Evolutionary conservation across 1,140 invertebrate species (phyloP), one percentile per base, ranked within the genome.

Genomic region (Whitmania pigra): DNA sequence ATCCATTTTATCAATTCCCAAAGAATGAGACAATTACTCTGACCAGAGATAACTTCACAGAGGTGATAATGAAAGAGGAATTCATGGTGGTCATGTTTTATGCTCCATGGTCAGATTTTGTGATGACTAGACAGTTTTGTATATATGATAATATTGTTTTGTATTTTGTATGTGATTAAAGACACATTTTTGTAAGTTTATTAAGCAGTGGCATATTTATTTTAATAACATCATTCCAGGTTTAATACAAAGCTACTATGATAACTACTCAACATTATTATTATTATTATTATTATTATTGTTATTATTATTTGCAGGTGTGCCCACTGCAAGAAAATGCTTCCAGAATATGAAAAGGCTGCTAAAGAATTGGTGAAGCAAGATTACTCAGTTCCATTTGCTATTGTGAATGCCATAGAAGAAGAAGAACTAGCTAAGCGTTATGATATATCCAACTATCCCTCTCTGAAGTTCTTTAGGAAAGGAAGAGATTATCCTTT

Each of bases 321-420:
- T 84, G 92, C 92, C 49, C 95, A 99, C 83, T 99, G 96, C 84
- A 98, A 99, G 82, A 86, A 87, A 78, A 83, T 99, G 73, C 97
- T 97, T 77, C 96, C 96, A 6, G 94, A 97, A 83, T 99, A 91
- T 82, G 92, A 93, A 40, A 90, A 94, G 81, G 95, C 96, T 73
- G 93, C 94, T 27, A 88, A 89, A 78, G 77, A 88, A 69, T 82
- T 99, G 18, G 88, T 89, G 76, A 85, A 86, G 74, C 89, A 91
- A 79, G 93, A 96, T 80, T 90, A 92, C 22, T 88, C 92, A 55
- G 89, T 98, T 67, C 85, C 87, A 67, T 84, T 99, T 67, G 91
- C 88, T 29, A 97, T 97, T 83, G 87, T 97, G 29, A 94, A 97
- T 72, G 70, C 60, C 40, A 67, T 71, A n/a, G 54, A 40, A 0